Evolutionary conservation across 2,888 invertebrate genomes (phyloP), one percentile per base, ranked within the genome.

Genomic region (Xylota sylvarum): DNA sequence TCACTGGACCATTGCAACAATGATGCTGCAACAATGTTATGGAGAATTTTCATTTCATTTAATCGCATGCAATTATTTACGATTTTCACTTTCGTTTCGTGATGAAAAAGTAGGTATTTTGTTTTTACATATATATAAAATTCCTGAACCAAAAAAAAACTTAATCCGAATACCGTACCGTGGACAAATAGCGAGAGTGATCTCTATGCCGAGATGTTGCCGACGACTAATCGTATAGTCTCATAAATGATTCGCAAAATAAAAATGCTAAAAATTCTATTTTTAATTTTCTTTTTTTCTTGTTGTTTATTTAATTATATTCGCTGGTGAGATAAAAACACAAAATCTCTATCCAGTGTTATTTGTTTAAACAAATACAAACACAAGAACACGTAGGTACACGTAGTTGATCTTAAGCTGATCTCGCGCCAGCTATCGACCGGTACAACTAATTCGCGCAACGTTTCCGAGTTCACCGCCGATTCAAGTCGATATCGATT

Each of bases 11-110:
- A 14, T 65, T 37, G 85, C 80, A 80, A 85, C 85, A 85, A 72
- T 80, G 85, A 76, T 81, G 85, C 85, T 76, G 85, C 80, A 85
- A 77, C 85, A 67, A 43, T 12, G 19, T 40, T 23, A 50, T 43
- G 7, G 40, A 40, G 19, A 56, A 43, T 64, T 56, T 64, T 64
- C 64, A 65, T 72, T 62, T 52, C 50, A 69, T 69, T 74, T n/a
- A 58, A 50, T 58, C 43, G 23, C 48, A 58, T 67, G 35, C 30
- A 50, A 23, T 62, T 78, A 30, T 46, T 69, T 64, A 17, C 23
- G 32, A 32, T 74, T 79, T 85, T 76, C 70, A 80, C 80, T 85
- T 70, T 81, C 48, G 50, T 19, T 80, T 62, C 32, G 60, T 64
- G 50, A 35, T 67, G 37, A 35, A 40, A 32, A 46, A 14, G 27